phyloP scores from a whole-genome alignment of 1,140 invertebrate genomes.

The Aporrectodea caliginosa region DNA sequence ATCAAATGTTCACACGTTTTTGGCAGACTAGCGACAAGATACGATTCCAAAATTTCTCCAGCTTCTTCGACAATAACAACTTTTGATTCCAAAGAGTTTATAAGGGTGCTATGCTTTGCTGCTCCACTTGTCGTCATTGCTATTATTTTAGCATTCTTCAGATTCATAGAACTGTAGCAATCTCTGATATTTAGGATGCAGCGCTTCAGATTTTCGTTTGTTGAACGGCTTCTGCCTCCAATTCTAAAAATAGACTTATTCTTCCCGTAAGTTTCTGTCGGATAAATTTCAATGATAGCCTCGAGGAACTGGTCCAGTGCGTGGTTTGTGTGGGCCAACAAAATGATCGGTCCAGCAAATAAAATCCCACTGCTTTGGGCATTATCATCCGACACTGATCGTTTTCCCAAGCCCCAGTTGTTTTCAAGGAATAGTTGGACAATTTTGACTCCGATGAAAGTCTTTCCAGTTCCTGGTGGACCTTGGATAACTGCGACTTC shows the following conservation, averaged over 20 bases:
- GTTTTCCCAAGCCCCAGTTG: constrained; percentile 39
- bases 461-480: constrained; percentile 53
- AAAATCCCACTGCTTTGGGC: not conserved
- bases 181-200: too few relatives aligned
- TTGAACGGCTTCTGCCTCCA: constrained; percentile 62
- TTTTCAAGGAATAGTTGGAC: constrained; percentile 50
- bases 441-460: constrained; percentile 52
- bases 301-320: constrained; percentile 79
- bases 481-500: constrained; percentile 69
- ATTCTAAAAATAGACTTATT: constrained; percentile 62
- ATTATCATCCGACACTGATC: too few relatives aligned
- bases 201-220: not conserved
- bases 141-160: too few relatives aligned
- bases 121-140: too few relatives aligned
- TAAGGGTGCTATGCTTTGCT: too few relatives aligned
- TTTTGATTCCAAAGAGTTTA: too few relatives aligned
- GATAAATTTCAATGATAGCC: constrained; percentile 60
- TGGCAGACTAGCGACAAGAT: too few relatives aligned
- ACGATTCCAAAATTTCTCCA: too few relatives aligned
- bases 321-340: constrained; percentile 78
- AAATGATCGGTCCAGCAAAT: constrained; percentile 60
- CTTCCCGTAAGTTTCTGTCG: constrained; percentile 30
- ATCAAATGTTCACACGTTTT: too few relatives aligned
- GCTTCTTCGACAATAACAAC: too few relatives aligned
- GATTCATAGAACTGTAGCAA: too few relatives aligned